Percentiles rank a stretch among this genome's conserved stretches.
These are phyloP conservation scores for Mugil cephalus DNA, from an alignment of 2,113 vertebrate species.

Conservation along the genomic window DNA sequence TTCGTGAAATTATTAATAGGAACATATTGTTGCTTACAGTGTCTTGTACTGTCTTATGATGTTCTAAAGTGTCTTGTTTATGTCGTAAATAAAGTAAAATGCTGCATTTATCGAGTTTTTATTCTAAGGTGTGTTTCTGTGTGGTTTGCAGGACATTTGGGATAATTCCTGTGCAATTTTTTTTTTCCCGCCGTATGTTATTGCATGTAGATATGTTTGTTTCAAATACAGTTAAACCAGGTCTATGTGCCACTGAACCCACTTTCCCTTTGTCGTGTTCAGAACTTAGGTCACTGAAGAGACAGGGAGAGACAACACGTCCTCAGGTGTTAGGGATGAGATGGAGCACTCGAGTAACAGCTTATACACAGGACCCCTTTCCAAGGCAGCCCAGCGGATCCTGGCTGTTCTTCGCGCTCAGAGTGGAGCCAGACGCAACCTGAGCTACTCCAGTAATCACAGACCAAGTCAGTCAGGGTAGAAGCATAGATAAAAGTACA, in stretches of 20 bases:
- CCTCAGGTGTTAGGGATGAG: slow-evolving; percentile 29
- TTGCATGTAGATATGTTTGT: not conserved
- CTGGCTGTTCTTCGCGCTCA: slow-evolving; percentile 85
- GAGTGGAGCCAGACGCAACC: slow-evolving; percentile 44
- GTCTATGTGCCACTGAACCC: slow-evolving; percentile 13
- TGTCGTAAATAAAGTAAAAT: slow-evolving; percentile 55
- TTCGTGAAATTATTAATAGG: not conserved
- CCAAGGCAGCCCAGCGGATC: slow-evolving; percentile 87
- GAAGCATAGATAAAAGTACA: not conserved
- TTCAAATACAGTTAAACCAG: not conserved
- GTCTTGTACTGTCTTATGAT: not conserved
- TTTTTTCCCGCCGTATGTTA: not conserved
- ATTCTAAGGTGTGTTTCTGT: not conserved
- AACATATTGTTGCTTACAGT: not conserved
- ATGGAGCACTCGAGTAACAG: slow-evolving; percentile 82
- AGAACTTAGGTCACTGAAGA: slow-evolving; percentile 18
- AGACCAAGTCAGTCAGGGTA: slow-evolving; percentile 75
- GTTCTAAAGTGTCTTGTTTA: not conserved
- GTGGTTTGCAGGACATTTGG: not conserved
- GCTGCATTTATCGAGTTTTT: not conserved
- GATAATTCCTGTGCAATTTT: not conserved
- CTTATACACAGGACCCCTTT: slow-evolving; percentile 84
- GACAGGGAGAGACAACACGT: slow-evolving; percentile 23
- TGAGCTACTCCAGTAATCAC: not conserved
- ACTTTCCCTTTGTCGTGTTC: slow-evolving; percentile 27